phyloP scores from a whole-genome alignment of 2,113 vertebrate species.

The Dolichallabes microphthalmus region DNA sequence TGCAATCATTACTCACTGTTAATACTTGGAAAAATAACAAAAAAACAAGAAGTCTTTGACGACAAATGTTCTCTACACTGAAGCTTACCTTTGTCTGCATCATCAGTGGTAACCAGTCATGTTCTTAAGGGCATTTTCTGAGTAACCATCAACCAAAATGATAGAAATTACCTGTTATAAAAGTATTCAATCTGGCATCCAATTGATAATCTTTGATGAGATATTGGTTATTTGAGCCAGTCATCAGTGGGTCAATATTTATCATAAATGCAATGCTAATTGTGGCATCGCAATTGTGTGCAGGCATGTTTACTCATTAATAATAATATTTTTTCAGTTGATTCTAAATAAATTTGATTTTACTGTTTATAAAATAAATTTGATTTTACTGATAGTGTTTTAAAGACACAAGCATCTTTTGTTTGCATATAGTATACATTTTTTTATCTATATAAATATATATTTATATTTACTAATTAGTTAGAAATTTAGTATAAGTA shows the following conservation, averaged over 20 bases:
- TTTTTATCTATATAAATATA: not conserved
- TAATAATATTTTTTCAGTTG: slow-evolving; percentile 45
- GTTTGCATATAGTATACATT: not conserved
- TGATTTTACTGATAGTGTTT: not conserved
- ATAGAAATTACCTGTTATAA: slow-evolving; percentile 78
- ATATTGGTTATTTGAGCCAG: slow-evolving; percentile 72
- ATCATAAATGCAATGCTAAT: slow-evolving; percentile 71
- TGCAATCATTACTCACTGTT: slow-evolving; percentile 47
- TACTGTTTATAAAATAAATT: not conserved
- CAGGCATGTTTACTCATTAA: slow-evolving; percentile 69
- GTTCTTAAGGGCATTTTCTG: slow-evolving; percentile 62
- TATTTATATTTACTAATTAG: not conserved
- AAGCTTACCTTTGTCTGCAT: slow-evolving; percentile 59
- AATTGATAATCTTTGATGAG: slow-evolving; percentile 76
- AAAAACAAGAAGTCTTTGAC: slow-evolving; percentile 68
- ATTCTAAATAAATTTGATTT: not conserved
- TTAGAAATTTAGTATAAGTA: no score
- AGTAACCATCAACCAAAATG: slow-evolving; percentile 72
- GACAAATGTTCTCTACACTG: slow-evolving; percentile 71
- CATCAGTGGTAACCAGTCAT: slow-evolving; percentile 55
- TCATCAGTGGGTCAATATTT: slow-evolving; percentile 79
- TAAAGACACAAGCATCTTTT: not conserved
- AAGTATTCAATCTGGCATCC: slow-evolving; percentile 76
- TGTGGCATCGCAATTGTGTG: slow-evolving; percentile 46
- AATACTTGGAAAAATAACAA: slow-evolving; percentile 28